Percentiles rank a stretch among this genome's conserved stretches.
phyloP scores from a whole-genome alignment of 2,797 vertebrate species.

The Phoeniculus purpureus region DNA sequence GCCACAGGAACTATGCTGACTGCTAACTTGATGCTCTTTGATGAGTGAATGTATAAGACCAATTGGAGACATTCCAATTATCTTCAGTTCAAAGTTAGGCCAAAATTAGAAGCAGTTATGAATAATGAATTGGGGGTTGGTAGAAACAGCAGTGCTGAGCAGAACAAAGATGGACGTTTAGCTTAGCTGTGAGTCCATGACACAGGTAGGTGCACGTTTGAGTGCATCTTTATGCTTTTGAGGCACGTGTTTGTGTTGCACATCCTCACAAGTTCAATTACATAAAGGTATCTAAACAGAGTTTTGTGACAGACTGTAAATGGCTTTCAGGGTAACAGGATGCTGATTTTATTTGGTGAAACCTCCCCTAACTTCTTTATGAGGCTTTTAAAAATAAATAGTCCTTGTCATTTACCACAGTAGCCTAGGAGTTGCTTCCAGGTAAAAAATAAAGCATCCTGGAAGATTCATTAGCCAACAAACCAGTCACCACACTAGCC shows the following conservation, averaged over 20 bases:
- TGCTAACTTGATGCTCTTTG: constrained; percentile 33
- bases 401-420: background rate
- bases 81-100: constrained; percentile 65
- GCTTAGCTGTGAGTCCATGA: background rate
- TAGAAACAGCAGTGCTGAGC: constrained; percentile 15
- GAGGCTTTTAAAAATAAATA: background rate
- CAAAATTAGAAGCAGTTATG: constrained; percentile 64
- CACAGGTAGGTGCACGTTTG: constrained; percentile 8
- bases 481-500: background rate
- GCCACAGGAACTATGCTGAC: background rate
- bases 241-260: background rate
- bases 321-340: background rate
- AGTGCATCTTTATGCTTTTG: too few species aligned
- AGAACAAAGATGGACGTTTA: constrained; percentile 61
- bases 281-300: constrained; percentile 1
- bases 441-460: background rate
- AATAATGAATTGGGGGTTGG: constrained; percentile 63
- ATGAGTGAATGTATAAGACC: constrained; percentile 27
- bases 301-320: background rate
- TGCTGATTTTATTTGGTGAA: background rate
- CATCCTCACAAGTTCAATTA: constrained; percentile 35
- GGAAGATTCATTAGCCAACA: background rate
- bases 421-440: background rate
- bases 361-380: background rate
- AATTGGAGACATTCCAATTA: constrained; percentile 56